phyloP scores from a whole-genome alignment of 2,888 invertebrate species.

The Phytoseiulus persimilis region DNA sequence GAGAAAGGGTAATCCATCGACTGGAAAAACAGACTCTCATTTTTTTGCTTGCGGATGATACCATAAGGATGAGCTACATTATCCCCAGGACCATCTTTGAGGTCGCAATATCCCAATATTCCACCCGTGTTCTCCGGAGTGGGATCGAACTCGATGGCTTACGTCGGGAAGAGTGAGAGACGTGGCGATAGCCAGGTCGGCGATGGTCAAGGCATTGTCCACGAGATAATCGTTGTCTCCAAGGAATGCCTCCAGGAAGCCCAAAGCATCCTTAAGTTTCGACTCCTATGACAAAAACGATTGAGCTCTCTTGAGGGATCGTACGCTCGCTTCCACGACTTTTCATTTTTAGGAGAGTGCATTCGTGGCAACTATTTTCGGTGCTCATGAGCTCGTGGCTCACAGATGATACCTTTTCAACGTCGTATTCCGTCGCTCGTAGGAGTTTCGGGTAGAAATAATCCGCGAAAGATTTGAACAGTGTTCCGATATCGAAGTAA shows the following conservation, averaged over 20 bases:
- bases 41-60: too few relatives aligned
- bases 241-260: conserved; percentile 30
- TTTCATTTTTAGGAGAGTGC: too few relatives aligned
- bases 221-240: conserved; percentile 38
- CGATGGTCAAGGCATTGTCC: neutral
- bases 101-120: too few relatives aligned
- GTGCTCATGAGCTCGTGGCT: neutral
- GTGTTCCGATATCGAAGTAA: conserved; percentile 15
- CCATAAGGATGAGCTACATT: too few relatives aligned
- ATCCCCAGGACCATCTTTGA: too few relatives aligned
- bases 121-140: neutral
- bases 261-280: conserved; percentile 31
- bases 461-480: conserved; percentile 18
- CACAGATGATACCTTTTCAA: neutral
- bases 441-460: conserved; percentile 13
- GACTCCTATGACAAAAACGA: neutral
- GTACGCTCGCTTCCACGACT: too few relatives aligned
- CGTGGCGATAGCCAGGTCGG: conserved; percentile 12
- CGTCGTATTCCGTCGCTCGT: neutral
- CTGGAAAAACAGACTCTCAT: too few relatives aligned
- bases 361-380: too few relatives aligned
- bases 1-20: neutral
- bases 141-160: neutral
- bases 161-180: conserved; percentile 16
- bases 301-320: too few relatives aligned